A percentile compares a stretch with the other conserved stretches of the same genome.
These are phyloP conservation scores for Hippocampus comes DNA, from an alignment of 2,113 vertebrate species.

Conservation along the genomic window DNA sequence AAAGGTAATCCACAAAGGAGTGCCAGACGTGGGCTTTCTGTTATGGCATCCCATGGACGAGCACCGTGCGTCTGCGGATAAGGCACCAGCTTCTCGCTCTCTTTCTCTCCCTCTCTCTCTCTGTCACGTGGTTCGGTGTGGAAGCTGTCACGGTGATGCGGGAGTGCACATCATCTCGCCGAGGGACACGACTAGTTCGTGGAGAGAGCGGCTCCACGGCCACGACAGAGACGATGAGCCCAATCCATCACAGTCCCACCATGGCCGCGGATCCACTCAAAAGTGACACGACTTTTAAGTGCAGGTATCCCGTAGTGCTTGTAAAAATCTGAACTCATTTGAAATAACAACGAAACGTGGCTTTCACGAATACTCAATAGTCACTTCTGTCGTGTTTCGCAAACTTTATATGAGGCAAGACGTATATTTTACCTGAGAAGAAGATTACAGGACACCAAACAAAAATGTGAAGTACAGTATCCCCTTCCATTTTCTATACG, in stretches of 20 bases:
- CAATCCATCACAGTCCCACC: constrained; percentile 34
- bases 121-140: constrained; percentile 15
- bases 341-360: too few relatives aligned
- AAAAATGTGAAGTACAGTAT: too few relatives aligned
- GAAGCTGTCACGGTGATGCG: constrained; percentile 20
- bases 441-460: too few relatives aligned
- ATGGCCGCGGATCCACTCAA: neutral
- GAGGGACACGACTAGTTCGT: constrained; percentile 18
- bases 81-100: constrained; percentile 31
- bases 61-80: constrained; percentile 33
- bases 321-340: neutral
- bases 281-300: neutral
- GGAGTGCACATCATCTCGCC: constrained; percentile 23
- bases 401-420: neutral
- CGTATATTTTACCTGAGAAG: too few relatives aligned
- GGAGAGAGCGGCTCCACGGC: constrained; percentile 18
- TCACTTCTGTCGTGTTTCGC: neutral
- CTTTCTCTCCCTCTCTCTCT: constrained; percentile 11
- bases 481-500: too few relatives aligned
- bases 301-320: neutral
- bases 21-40: constrained; percentile 28
- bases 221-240: constrained; percentile 12
- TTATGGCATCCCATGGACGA: constrained; percentile 54
- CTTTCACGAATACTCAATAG: too few relatives aligned
- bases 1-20: constrained; percentile 1